Evolutionary conservation across 2,113 vertebrate genomes (phyloP).

Genomic region (Cyanoliseus patagonus): DNA sequence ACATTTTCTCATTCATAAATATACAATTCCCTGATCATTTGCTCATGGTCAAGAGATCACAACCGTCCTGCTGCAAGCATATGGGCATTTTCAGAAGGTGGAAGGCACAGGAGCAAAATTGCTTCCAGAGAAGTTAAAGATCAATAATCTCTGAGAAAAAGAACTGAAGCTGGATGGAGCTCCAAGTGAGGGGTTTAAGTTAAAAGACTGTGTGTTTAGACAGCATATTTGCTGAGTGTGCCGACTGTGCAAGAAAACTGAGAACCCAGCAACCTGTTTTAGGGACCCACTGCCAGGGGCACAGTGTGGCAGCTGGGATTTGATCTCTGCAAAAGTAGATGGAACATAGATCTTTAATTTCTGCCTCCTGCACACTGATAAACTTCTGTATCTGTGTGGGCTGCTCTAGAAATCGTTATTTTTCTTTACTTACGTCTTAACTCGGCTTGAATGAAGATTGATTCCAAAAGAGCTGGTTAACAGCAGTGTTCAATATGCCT

Average conservation of each 20-base stretch:
- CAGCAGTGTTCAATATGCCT: not conserved
- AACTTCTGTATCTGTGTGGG: not conserved
- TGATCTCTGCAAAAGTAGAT: not conserved
- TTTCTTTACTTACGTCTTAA: not conserved
- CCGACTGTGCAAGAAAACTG: not conserved
- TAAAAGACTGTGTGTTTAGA: not conserved
- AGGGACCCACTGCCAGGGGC: not conserved
- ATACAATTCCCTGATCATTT: not conserved
- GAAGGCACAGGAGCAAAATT: not conserved
- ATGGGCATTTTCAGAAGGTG: not conserved
- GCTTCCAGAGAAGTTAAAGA: not conserved
- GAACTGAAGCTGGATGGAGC: not conserved
- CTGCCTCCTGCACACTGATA: not conserved
- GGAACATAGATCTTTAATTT: not conserved
- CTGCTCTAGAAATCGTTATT: not conserved
- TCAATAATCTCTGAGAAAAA: not conserved
- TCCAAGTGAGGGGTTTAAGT: not conserved
- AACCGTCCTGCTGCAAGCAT: accelerated
- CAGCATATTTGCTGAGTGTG: not conserved
- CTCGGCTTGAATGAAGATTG: not conserved
- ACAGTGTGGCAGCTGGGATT: not conserved
- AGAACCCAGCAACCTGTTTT: not conserved
- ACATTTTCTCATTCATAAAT: not conserved
- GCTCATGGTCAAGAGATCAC: not conserved
- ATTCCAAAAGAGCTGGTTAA: not conserved